These are phyloP conservation scores for Nasonia vitripennis DNA, from an alignment of 1,140 invertebrate genomes.

Conservation along the genomic window DNA sequence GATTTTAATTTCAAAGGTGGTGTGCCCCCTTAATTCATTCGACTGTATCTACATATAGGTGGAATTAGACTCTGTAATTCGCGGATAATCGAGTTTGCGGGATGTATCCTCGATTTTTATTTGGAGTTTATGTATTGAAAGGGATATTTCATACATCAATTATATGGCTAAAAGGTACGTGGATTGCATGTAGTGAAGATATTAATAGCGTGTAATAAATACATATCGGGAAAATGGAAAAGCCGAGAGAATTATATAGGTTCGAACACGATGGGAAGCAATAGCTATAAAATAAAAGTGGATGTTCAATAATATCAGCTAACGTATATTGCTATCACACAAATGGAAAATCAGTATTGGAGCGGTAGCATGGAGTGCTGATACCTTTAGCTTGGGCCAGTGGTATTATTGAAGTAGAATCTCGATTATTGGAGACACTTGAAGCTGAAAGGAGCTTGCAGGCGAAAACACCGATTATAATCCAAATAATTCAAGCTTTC, in stretches of 20 bases:
- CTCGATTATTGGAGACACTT: neutral
- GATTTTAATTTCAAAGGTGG: no score
- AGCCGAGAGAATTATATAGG: neutral
- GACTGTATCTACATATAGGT: neutral
- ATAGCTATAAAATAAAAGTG: neutral
- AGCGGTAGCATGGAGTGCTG: neutral
- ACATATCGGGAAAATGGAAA: neutral
- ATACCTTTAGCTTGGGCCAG: neutral
- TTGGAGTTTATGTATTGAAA: no score
- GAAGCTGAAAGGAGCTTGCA: neutral
- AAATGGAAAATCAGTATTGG: neutral
- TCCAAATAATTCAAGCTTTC: neutral
- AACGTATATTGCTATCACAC: neutral
- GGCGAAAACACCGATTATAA: neutral
- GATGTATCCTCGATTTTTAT: no score
- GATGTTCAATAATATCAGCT: neutral
- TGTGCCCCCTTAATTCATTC: no score
- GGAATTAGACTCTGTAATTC: no score
- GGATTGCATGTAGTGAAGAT: neutral
- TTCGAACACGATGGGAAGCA: neutral
- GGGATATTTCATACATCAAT: neutral
- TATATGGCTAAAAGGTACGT: no score
- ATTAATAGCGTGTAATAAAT: neutral
- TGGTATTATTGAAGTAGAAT: conserved; percentile 1
- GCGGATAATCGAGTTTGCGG: no score